Base-by-base conservation (phyloP, 2,113 vertebrate species). In the Coreoperca whiteheadi region DNA sequence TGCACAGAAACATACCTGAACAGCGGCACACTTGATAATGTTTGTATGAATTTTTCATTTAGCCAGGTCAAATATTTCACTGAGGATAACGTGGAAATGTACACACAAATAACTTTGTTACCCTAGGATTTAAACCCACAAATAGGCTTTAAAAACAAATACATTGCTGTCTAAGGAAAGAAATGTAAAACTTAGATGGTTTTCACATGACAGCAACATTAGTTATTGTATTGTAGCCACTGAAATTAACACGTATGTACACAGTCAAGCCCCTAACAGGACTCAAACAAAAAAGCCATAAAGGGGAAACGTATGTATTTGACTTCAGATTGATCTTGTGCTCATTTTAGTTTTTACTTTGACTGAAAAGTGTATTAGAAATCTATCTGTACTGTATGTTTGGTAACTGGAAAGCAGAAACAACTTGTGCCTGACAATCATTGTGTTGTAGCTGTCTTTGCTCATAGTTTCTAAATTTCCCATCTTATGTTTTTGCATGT, bases 371-470 rank as follows among this genome's bases (percentile, higher is more conserved):
- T 67, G 5, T 61, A 6, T 54, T 30, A 8, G 23, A 2, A 54
- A 73, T 53, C 63, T 18, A n/a, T 20, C 2, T 53, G 37, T 56
- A 69, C 41, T 79, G 43, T 67, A 63, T 86, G 21, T 65, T 72
- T 77, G 3, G 0, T 59, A 66, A 85, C 83, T 87, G 66, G 65
- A 90, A 71, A 10, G n/a, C 34, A 61, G 21, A 68, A 79, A 82
- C 30, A 74, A 72, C 56, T 48, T 75, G 88, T 92, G 88, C 88
- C 86, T 79, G 75, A 84, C 82, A 78, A 34, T 82, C 56, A 73
- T 82, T 59, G 0, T 72, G 15, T 77, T 64, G 3, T n/a, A n/a
- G n/a, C 30, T 84, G 41, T 80, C 18, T 54, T 70, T 67, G 74
- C 16, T 67, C 25, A 50, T 37, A 2, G 28, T 54, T 66, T 16